phyloP scores from a whole-genome alignment of 2,888 invertebrate species.

The Pseudeuparius sepicola region DNA sequence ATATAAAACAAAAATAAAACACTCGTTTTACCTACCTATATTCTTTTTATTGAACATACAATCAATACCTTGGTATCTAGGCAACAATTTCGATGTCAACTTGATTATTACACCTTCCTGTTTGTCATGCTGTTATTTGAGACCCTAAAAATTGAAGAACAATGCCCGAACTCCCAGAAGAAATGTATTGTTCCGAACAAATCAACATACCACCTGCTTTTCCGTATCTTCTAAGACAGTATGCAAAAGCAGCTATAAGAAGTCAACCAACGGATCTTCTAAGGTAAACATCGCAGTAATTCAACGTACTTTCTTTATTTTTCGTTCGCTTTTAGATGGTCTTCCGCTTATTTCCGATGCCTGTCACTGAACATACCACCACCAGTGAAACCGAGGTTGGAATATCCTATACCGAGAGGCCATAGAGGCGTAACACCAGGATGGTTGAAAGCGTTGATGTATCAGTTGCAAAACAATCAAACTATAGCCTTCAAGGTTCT shows the following conservation, averaged over 20 bases:
- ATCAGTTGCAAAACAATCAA: constrained; percentile 52
- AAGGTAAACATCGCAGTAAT: constrained; percentile 34
- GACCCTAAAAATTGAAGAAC: constrained; percentile 22
- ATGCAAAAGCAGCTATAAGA: constrained; percentile 83
- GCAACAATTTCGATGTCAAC: too few relatives aligned
- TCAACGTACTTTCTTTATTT: not conserved
- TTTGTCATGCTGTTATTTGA: not conserved
- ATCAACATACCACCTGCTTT: constrained; percentile 74
- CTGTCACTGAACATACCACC: constrained; percentile 67
- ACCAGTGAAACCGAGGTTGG: constrained; percentile 68
- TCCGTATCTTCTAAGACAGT: constrained; percentile 75
- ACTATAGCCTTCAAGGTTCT: constrained; percentile 37
- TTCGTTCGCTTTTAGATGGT: constrained; percentile 50
- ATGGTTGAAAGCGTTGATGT: constrained; percentile 63
- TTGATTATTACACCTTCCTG: too few relatives aligned
- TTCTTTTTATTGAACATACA: too few relatives aligned
- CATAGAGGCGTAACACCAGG: constrained; percentile 71
- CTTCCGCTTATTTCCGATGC: constrained; percentile 70
- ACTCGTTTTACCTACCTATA: too few relatives aligned
- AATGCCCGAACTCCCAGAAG: constrained; percentile 55
- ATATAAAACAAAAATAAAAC: too few relatives aligned
- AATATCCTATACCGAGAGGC: constrained; percentile 59
- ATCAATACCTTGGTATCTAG: too few relatives aligned
- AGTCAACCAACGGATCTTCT: constrained; percentile 82
- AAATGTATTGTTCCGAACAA: constrained; percentile 72